phyloP scores from a whole-genome alignment of 2,888 invertebrate genomes.

The Drosophila maculinotata region DNA sequence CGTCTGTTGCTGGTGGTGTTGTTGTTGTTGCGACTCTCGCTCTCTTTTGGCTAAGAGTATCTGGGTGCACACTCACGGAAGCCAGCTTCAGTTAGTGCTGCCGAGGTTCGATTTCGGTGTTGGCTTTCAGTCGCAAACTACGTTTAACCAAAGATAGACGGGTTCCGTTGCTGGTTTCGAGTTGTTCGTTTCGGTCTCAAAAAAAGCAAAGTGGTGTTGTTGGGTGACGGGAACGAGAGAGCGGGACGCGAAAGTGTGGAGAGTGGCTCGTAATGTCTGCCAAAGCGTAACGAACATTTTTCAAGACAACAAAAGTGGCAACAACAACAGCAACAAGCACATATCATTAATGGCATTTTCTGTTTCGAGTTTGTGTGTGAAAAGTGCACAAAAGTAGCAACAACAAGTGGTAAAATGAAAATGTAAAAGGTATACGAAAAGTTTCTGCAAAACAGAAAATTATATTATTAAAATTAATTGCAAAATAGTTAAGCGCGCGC shows the following conservation, averaged over 20 bases:
- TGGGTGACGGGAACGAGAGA: slow-evolving; percentile 18
- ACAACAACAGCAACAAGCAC: slow-evolving; percentile 38
- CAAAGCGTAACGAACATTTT: slow-evolving; percentile 77
- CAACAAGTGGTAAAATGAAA: slow-evolving; percentile 48
- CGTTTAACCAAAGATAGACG: slow-evolving; percentile 74
- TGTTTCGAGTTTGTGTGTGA: slow-evolving; percentile 75
- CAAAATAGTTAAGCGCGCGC: slow-evolving; percentile 30
- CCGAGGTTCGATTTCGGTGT: slow-evolving; percentile 39
- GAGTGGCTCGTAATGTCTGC: slow-evolving; percentile 80
- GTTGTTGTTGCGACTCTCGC: slow-evolving; percentile 3
- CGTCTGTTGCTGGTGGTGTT: slow-evolving; percentile 9
- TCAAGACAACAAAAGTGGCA: slow-evolving; percentile 52
- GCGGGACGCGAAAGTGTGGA: slow-evolving; percentile 61
- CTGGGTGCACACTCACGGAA: slow-evolving; percentile 38
- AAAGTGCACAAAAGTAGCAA: slow-evolving; percentile 66
- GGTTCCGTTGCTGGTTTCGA: slow-evolving; percentile 37
- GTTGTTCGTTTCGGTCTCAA: slow-evolving; percentile 60
- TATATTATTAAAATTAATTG: slow-evolving; percentile 36
- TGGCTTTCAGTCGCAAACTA: slow-evolving; percentile 68
- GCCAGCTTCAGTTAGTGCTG: slow-evolving; percentile 37
- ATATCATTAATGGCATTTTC: slow-evolving; percentile 77
- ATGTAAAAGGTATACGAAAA: slow-evolving; percentile 68
- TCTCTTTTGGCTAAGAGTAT: slow-evolving; percentile 35
- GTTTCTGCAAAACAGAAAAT: slow-evolving; percentile 28
- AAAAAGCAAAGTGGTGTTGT: slow-evolving; percentile 37